Percentiles rank a stretch among this genome's conserved stretches.
Evolutionary conservation across 2,113 vertebrate genomes (phyloP).

Genomic region (Hucho hucho): DNA sequence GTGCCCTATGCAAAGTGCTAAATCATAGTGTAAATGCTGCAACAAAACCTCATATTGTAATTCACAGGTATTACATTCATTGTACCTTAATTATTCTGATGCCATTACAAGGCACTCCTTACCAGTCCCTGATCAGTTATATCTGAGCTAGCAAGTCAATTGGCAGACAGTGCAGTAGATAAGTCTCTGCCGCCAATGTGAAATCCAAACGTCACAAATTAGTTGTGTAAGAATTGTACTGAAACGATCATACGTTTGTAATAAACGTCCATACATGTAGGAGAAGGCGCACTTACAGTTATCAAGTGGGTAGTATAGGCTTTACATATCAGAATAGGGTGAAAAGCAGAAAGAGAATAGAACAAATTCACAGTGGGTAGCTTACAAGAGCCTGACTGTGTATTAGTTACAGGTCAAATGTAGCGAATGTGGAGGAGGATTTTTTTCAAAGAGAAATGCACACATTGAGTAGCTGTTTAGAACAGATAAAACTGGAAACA

Average conservation of each 20-base stretch:
- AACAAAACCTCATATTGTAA: conserved; percentile 2
- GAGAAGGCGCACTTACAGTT: no score
- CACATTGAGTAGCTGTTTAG: not conserved
- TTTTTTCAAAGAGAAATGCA: not conserved
- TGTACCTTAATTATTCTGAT: not conserved
- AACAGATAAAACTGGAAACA: not conserved
- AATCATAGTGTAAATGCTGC: conserved; percentile 1
- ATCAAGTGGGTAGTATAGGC: not conserved
- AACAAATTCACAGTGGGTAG: not conserved
- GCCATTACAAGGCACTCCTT: not conserved
- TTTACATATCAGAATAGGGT: not conserved
- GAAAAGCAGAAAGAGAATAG: not conserved
- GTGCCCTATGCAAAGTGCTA: not conserved
- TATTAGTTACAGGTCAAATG: not conserved
- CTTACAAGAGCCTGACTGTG: not conserved
- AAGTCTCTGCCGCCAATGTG: not conserved
- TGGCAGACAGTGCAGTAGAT: not conserved
- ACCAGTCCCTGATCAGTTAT: not conserved
- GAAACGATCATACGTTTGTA: not conserved
- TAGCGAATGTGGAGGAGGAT: not conserved
- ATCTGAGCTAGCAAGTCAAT: not conserved
- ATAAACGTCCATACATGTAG: no score
- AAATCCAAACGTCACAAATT: not conserved
- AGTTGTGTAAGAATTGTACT: not conserved
- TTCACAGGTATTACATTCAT: conserved; percentile 2